Evolutionary conservation across 2,888 invertebrate genomes (phyloP).

Genomic region (Yponomeuta sedellus): DNA sequence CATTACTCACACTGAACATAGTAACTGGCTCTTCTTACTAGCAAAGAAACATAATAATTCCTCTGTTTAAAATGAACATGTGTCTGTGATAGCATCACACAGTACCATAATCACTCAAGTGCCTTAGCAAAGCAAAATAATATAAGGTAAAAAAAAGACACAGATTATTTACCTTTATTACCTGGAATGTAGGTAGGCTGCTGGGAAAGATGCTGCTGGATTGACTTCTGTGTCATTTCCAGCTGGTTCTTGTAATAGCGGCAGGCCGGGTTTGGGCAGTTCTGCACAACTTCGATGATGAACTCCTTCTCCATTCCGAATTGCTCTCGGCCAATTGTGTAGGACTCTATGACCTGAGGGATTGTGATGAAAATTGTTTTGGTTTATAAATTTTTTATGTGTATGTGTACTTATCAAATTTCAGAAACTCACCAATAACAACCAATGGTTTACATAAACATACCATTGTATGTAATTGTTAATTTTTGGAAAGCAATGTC

Average conservation of each 20-base stretch:
- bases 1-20: too few species aligned
- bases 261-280: conserved; percentile 91
- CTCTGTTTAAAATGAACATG: too few species aligned
- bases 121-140: background rate
- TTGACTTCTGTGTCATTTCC: conserved; percentile 82
- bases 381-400: background rate
- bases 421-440: too few species aligned
- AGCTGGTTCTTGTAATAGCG: conserved; percentile 91
- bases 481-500: too few species aligned
- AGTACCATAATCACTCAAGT: too few species aligned
- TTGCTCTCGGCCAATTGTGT: conserved; percentile 87
- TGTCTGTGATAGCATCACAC: too few species aligned
- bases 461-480: too few species aligned
- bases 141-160: background rate
- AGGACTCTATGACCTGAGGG: conserved; percentile 85
- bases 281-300: conserved; percentile 91
- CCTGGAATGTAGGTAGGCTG: conserved; percentile 74
- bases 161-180: conserved; percentile 28
- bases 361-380: background rate
- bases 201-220: conserved; percentile 80
- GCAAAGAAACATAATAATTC: too few species aligned
- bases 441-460: too few species aligned
- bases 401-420: background rate
- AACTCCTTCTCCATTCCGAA: conserved; percentile 94
- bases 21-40: too few species aligned